These are phyloP conservation scores for human (Homo sapiens) DNA, from an alignment of 2,113 vertebrate genomes.

Conservation along the genomic window DNA sequence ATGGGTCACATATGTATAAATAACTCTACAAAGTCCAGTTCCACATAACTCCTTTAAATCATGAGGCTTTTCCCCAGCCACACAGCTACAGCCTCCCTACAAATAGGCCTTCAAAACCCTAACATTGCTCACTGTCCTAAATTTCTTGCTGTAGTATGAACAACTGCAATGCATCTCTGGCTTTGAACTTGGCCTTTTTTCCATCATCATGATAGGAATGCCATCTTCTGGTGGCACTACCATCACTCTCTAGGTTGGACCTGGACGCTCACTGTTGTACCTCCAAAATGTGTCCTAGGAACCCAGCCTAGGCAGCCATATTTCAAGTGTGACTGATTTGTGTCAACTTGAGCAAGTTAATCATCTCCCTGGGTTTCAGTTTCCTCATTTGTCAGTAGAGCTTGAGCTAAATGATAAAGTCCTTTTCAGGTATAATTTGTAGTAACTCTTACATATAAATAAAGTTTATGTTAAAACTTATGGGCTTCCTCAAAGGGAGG, in stretches of 20 bases:
- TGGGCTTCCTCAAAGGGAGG: slow-evolving; percentile 46
- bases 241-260: not conserved
- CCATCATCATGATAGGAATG: not conserved
- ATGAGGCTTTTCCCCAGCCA: not conserved
- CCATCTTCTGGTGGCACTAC: not conserved
- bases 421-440: not conserved
- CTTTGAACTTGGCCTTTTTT: not conserved
- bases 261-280: not conserved
- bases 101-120: not conserved
- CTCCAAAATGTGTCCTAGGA: not conserved
- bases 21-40: not conserved
- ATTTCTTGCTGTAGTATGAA: not conserved
- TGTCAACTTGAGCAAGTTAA: not conserved
- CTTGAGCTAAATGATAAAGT: not conserved
- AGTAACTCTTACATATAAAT: slow-evolving; percentile 6
- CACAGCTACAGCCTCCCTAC: not conserved
- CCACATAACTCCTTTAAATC: not conserved
- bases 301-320: not conserved
- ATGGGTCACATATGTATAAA: not conserved
- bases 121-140: not conserved
- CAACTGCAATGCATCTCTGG: not conserved
- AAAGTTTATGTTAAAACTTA: not conserved
- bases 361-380: not conserved
- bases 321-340: not conserved
- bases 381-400: slow-evolving; percentile 19